Base-by-base conservation (phyloP, 37 sponge, comb jelly and placozoan species). In the Hormiphora californensis region DNA sequence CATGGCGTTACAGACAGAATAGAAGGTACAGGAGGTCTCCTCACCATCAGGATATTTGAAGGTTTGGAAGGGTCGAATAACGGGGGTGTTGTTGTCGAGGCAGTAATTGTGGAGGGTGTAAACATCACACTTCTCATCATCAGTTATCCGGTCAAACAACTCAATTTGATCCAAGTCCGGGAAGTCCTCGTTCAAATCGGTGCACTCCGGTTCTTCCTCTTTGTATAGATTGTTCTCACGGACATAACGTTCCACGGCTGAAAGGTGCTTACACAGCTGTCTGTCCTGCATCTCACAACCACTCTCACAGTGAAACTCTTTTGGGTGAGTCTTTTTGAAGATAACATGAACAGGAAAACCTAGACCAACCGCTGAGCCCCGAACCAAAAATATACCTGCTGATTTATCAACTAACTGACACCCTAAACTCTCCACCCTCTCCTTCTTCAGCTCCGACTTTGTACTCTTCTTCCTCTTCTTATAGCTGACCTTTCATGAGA, bases 231-330 rank as follows among this genome's bases (percentile, higher is more conserved):
- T 73, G 81, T 73, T 73, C 17, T 73, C 81, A 5, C 81, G 32
- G 46, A 73, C 81, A 73, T 73, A 73, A 23, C 43, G 40, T 21
- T 73, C 81, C 8, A 73, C 81, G n/a, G 81, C 81, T 23, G 81
- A 43, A 40, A 73, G 81, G 44, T 73, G 81, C 44, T 73, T 73
- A 41, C 81, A 73, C 81, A 73, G 23, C 44, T 73, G 81, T 40
- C 81, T 39, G 27, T 73, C 81, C 44, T 73, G 81, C 81, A 73
- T 73, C 25, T 73, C 81, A 73, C 81, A 73, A 23, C 81, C 81
- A 41, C 81, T 73, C 22, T 73, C 81, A 41, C 81, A 73, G 44
- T 73, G 81, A 46, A 73, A 73, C 46, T 73, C 81, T 33, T 73
- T 73, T 5, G 81, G 81, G 43, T 73, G 81, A 9, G 81, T 73